A percentile compares a stretch with the other conserved stretches of the same genome.
phyloP scores from a whole-genome alignment of 2,113 vertebrate genomes.

The Hippocampus guttulatus region DNA sequence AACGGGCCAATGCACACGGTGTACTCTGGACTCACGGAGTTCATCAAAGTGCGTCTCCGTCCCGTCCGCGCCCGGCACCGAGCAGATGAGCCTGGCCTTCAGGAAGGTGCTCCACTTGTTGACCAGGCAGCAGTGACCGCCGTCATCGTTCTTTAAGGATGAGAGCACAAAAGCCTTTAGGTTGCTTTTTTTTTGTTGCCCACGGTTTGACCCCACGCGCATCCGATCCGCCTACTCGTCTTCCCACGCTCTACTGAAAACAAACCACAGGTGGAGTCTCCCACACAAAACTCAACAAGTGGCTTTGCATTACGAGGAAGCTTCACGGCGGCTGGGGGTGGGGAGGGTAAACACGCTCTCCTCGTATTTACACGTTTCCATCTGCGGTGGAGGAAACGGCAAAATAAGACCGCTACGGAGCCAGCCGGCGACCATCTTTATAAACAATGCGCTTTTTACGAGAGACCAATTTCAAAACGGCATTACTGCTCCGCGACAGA shows the following conservation, averaged over 20 bases:
- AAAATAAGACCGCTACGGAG: conserved; percentile 28
- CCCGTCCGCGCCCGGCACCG: conserved; percentile 87
- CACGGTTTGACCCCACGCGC: conserved; percentile 33
- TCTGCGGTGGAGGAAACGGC: conserved; percentile 45
- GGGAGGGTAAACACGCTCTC: conserved; percentile 45
- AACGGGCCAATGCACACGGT: too few species aligned
- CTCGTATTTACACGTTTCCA: conserved; percentile 52
- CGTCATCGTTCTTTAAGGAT: conserved; percentile 87
- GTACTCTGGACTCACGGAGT: conserved; percentile 84
- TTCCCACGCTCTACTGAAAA: conserved; percentile 26
- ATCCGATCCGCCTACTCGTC: conserved; percentile 7
- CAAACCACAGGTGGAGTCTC: conserved; percentile 52
- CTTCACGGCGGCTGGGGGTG: conserved; percentile 9
- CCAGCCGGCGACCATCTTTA: conserved; percentile 7
- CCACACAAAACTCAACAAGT: conserved; percentile 30
- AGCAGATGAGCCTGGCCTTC: conserved; percentile 96
- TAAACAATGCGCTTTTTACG: conserved; percentile 9
- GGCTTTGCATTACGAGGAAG: conserved; percentile 39
- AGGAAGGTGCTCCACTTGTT: conserved; percentile 99
- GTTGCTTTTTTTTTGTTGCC: conserved; percentile 20
- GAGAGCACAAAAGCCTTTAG: conserved; percentile 26
- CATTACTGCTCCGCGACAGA: not conserved
- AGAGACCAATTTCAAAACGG: not conserved
- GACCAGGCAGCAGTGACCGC: conserved; percentile 96
- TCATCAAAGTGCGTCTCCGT: conserved; percentile 97